phyloP scores from a whole-genome alignment of 2,113 vertebrate genomes.

The Argyrosomus japonicus region DNA sequence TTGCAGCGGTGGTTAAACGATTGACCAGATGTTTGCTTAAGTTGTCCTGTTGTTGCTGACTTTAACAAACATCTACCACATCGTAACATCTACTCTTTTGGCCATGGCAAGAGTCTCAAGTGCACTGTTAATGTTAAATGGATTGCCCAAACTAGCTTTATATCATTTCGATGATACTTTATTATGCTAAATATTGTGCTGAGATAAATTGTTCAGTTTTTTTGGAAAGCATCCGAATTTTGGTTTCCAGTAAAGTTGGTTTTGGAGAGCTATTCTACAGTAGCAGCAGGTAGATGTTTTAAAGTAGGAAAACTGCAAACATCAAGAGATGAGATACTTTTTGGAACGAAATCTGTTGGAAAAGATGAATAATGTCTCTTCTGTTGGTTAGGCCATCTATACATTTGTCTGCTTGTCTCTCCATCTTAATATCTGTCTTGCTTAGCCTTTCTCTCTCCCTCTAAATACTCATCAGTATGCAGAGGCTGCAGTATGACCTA shows the following conservation, averaged over 20 bases:
- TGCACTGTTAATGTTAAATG: background rate
- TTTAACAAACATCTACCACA: background rate
- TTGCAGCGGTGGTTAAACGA: background rate
- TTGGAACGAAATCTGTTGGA: constrained; percentile 15
- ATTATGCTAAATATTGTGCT: constrained; percentile 8
- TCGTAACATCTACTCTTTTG: background rate
- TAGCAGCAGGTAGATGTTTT: constrained; percentile 25
- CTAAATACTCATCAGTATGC: constrained; percentile 77
- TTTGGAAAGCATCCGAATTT: constrained; percentile 5
- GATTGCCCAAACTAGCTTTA: background rate
- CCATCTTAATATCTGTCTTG: constrained; percentile 52
- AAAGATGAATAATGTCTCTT: constrained; percentile 53
- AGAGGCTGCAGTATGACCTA: constrained; percentile 74
- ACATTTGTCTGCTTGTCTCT: constrained; percentile 56
- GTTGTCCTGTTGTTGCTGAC: background rate
- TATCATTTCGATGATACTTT: background rate
- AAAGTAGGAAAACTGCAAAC: constrained; percentile 5
- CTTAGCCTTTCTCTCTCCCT: constrained; percentile 24
- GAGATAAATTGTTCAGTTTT: constrained; percentile 5
- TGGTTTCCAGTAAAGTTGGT: constrained; percentile 17
- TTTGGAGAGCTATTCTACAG: constrained; percentile 5
- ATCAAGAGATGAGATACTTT: constrained; percentile 14
- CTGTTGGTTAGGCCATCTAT: constrained; percentile 38
- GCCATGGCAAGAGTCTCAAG: background rate
- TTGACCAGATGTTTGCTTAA: background rate